Conservation (phyloP, 2,888 invertebrate species). For the Drosophila sordidula region DNA sequence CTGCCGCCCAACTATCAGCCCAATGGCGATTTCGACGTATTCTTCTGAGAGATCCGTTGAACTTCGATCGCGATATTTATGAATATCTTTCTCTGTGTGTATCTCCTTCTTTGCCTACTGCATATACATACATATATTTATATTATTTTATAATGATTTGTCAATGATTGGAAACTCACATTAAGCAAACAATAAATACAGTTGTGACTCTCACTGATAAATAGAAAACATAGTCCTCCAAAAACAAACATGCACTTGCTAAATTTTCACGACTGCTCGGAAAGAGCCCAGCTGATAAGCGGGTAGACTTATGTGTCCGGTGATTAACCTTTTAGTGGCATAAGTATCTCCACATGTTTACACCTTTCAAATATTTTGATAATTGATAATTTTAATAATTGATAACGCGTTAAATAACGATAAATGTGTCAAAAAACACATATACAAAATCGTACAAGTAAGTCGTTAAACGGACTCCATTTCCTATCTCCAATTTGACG, state of each 20-base stretch:
- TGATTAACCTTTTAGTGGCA: no score
- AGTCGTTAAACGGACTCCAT: no score
- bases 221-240: constrained; percentile 60
- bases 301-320: no score
- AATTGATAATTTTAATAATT: no score
- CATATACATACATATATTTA: constrained; percentile 53
- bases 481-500: no score
- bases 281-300: neutral
- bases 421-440: no score
- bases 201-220: constrained; percentile 36
- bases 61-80: constrained; percentile 2
- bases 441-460: no score
- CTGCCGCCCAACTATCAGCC: constrained; percentile 52
- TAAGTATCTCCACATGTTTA: neutral
- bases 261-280: neutral
- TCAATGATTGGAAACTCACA: constrained; percentile 52
- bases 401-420: no score
- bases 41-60: constrained; percentile 60
- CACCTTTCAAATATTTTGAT: no score
- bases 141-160: constrained; percentile 65
- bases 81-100: constrained; percentile 17
- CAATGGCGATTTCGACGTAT: constrained; percentile 67
- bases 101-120: constrained; percentile 36
- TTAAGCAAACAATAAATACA: constrained; percentile 20
- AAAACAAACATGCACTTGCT: neutral